Evolutionary conservation across 2,888 invertebrate species (phyloP).

Genomic region (Nymphalis polychloros): DNA sequence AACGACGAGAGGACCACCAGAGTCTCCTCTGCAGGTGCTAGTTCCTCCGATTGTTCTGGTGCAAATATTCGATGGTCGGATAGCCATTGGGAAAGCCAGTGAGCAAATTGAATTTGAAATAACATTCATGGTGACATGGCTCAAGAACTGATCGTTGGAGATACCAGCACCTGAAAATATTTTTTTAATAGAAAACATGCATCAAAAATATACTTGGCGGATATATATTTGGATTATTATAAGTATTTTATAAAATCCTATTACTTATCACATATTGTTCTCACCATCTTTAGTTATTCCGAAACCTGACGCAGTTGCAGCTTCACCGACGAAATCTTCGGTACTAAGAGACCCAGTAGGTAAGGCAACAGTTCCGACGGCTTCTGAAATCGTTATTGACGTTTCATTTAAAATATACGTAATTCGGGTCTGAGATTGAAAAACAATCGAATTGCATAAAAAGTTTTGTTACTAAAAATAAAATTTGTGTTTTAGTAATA

Average conservation of each 20-base stretch:
- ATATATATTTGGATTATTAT: too few species aligned
- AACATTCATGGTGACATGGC: slow-evolving; percentile 37
- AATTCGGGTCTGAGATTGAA: too few species aligned
- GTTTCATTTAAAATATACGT: neutral
- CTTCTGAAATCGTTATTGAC: slow-evolving; percentile 27
- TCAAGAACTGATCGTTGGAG: slow-evolving; percentile 33
- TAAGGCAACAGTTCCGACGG: slow-evolving; percentile 36
- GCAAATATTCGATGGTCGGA: slow-evolving; percentile 41
- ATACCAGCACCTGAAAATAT: slow-evolving; percentile 32
- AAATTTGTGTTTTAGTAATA: too few species aligned
- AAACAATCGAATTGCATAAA: too few species aligned
- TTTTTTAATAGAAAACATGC: too few species aligned
- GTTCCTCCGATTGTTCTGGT: slow-evolving; percentile 38
- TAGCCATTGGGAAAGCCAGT: slow-evolving; percentile 34
- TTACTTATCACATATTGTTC: neutral
- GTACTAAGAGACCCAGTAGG: slow-evolving; percentile 43
- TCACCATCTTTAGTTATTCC: slow-evolving; percentile 44
- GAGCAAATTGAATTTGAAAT: slow-evolving; percentile 41
- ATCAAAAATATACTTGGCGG: too few species aligned
- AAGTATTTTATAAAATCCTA: too few species aligned
- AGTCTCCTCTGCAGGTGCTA: slow-evolving; percentile 46
- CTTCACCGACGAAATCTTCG: slow-evolving; percentile 45
- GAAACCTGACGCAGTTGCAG: slow-evolving; percentile 57
- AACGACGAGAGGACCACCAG: slow-evolving; percentile 45
- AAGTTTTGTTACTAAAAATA: too few species aligned